A percentile compares a stretch with the other conserved stretches of the same genome.
phyloP scores from a whole-genome alignment of 2,797 vertebrate genomes.

The Enteromius trimaculatus region DNA sequence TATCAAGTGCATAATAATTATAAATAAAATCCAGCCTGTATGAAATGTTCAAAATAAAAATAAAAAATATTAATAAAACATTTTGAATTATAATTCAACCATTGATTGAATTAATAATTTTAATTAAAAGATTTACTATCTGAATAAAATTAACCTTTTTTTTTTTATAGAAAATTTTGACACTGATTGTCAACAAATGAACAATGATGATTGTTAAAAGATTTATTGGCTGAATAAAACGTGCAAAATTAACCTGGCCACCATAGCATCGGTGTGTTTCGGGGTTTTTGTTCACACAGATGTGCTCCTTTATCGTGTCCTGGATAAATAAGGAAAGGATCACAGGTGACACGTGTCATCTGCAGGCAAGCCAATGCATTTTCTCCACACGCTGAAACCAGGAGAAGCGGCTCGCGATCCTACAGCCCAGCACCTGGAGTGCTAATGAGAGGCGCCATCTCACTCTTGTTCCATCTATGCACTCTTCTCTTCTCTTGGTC shows the following conservation, averaged over 20 bases:
- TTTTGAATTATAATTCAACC: no score
- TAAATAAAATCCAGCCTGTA: background rate
- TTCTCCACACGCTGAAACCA: conserved; percentile 18
- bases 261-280: no score
- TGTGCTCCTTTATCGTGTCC: background rate
- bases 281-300: background rate
- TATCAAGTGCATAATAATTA: background rate
- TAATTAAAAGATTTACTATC: background rate
- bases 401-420: background rate
- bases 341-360: conserved; percentile 15
- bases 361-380: background rate
- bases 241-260: background rate
- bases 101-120: background rate
- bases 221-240: background rate
- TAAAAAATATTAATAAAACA: no score
- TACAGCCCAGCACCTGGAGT: conserved; percentile 23
- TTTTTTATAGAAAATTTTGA: background rate
- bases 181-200: background rate
- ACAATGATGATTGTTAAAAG: background rate
- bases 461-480: conserved; percentile 3
- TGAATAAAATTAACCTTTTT: background rate
- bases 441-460: conserved; percentile 41
- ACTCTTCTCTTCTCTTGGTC: background rate
- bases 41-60: background rate
- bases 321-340: background rate